phyloP scores from a whole-genome alignment of 2,888 invertebrate genomes.

The Nudaria mundana region DNA sequence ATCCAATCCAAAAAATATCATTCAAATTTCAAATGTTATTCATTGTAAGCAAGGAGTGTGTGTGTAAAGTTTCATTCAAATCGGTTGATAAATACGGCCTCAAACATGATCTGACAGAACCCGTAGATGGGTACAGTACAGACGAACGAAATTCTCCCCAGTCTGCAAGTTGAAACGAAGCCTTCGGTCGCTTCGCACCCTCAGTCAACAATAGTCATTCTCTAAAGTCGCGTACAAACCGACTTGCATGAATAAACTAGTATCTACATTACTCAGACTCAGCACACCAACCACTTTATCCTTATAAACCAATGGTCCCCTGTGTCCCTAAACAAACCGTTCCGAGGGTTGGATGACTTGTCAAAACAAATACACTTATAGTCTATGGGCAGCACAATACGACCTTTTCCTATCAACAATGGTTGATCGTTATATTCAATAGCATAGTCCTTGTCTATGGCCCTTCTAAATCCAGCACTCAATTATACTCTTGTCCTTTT shows the following conservation, averaged over 20 bases:
- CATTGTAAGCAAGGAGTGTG: too few relatives aligned
- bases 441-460: neutral
- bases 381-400: neutral
- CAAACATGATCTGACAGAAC: too few relatives aligned
- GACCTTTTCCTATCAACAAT: neutral
- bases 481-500: neutral
- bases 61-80: too few relatives aligned
- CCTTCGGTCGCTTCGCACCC: too few relatives aligned
- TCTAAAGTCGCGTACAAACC: neutral
- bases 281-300: neutral
- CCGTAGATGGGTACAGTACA: too few relatives aligned
- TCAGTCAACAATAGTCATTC: too few relatives aligned
- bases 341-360: neutral
- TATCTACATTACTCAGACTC: neutral
- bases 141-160: too few relatives aligned
- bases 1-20: too few relatives aligned
- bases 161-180: too few relatives aligned
- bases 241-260: neutral
- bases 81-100: too few relatives aligned
- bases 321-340: neutral
- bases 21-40: too few relatives aligned
- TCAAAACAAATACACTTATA: neutral
- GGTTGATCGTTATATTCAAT: neutral
- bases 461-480: neutral
- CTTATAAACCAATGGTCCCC: neutral